phyloP scores from a whole-genome alignment of 2,797 vertebrate genomes.

The Neopelma chrysocephalum region DNA sequence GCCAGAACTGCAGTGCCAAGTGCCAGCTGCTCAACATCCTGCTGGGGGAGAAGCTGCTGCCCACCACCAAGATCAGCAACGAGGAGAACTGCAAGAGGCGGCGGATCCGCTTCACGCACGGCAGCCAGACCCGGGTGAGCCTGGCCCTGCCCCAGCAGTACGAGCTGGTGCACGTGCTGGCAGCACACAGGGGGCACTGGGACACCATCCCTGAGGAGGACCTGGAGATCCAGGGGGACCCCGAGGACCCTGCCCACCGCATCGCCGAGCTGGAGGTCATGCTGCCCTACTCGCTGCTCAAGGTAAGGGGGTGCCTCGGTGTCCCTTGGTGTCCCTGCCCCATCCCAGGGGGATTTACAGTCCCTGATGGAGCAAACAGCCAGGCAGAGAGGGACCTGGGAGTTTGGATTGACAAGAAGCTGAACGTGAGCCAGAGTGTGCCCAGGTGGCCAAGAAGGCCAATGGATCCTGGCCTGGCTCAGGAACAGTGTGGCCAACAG shows the following conservation, averaged over 20 bases:
- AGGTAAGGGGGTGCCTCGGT: conserved; percentile 76
- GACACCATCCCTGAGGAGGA: conserved; percentile 93
- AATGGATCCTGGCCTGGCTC: too few relatives aligned
- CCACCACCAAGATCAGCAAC: conserved; percentile 73
- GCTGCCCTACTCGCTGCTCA: conserved; percentile 88
- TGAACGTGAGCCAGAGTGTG: too few relatives aligned
- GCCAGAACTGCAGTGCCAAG: conserved; percentile 90
- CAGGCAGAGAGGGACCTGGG: too few relatives aligned
- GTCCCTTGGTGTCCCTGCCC: background rate
- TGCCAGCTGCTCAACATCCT: conserved; percentile 90
- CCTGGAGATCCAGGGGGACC: conserved; percentile 87
- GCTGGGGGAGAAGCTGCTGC: conserved; percentile 88
- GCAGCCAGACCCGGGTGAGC: conserved; percentile 86
- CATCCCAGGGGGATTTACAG: background rate
- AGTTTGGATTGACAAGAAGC: too few relatives aligned
- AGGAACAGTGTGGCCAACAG: too few relatives aligned
- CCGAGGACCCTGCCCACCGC: conserved; percentile 86
- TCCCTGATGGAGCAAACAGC: too few relatives aligned
- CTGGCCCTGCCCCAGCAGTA: conserved; percentile 92
- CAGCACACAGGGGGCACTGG: conserved; percentile 90
- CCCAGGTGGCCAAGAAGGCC: too few relatives aligned
- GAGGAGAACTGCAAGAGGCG: conserved; percentile 86
- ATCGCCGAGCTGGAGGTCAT: conserved; percentile 93
- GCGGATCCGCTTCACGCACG: conserved; percentile 90
- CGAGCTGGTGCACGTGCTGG: conserved; percentile 92